These are phyloP conservation scores for Agapornis canus DNA, from an alignment of 2,797 vertebrate genomes.

Conservation along the genomic window DNA sequence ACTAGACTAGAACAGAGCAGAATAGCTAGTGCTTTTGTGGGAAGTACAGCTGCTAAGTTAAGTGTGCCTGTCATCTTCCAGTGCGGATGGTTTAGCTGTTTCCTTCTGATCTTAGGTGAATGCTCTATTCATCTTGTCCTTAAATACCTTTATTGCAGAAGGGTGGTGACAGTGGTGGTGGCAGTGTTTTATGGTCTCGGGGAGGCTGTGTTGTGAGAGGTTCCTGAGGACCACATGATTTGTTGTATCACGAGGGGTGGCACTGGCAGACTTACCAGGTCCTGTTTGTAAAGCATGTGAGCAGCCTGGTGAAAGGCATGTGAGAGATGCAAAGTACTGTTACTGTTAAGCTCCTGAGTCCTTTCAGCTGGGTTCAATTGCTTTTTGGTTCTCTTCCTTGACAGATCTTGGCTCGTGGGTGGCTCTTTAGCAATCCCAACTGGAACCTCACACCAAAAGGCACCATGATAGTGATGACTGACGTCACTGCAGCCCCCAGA, in stretches of 20 bases:
- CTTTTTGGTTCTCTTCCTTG: constrained; percentile 50
- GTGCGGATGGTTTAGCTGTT: not conserved
- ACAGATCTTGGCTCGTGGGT: constrained; percentile 59
- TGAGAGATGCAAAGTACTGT: not conserved
- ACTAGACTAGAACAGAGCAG: not conserved
- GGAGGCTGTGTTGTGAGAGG: not conserved
- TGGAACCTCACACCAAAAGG: constrained; percentile 46
- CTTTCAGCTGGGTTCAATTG: not conserved
- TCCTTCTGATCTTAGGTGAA: not conserved
- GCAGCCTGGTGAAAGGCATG: not conserved
- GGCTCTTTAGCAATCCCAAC: constrained; percentile 46
- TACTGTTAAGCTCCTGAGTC: not conserved
- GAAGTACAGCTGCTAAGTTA: not conserved
- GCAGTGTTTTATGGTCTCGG: not conserved
- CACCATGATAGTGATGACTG: constrained; percentile 78
- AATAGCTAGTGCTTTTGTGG: not conserved
- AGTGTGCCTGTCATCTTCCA: not conserved
- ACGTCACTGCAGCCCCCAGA: constrained; percentile 78
- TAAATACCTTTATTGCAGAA: not conserved
- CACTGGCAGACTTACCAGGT: not conserved
- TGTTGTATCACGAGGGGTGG: not conserved
- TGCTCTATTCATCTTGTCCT: not conserved
- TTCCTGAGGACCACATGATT: not conserved
- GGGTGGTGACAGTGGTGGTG: not conserved
- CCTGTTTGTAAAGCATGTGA: not conserved